Base-by-base conservation (phyloP, 2,113 vertebrate species). In the Acanthisitta chloris region DNA sequence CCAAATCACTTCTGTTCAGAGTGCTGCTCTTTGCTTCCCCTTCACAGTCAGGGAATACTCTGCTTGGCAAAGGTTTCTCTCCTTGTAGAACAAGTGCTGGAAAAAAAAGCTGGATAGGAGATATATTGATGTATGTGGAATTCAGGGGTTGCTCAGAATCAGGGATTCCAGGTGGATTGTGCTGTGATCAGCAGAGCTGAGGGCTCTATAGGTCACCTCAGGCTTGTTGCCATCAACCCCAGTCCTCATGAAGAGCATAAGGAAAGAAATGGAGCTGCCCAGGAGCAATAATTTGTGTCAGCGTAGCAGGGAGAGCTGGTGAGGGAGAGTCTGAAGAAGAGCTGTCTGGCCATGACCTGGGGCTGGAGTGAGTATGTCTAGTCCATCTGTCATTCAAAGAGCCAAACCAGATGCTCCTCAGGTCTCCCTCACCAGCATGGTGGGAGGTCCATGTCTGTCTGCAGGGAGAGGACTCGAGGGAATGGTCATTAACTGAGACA, bases 71-170 rank as follows among this genome's bases (percentile, higher is more conserved):
- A 79, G 49, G 17, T 21, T 23, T 29, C 18, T n/a, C 34, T 69
- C 65, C 43, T 51, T 49, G 25, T 34, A 67, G 28, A 34, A 65
- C 14, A 43, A 25, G 12, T 18, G 5, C 65, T 77, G 49, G 52
- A 34, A 91, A 91, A 91, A 91, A 90, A 45, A 8, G 7, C 71
- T 86, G 81, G 74, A 40, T 79, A 64, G 20, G 17, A 83, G 34
- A 38, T 62, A 29, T 14, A 80, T 12, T 17, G n/a, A n/a, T n/a
- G n/a, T n/a, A n/a, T 80, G 17, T 88, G 66, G 31, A 70, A 77
- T 77, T 45, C 61, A 82, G 33, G 62, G 59, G 65, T 20, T 61
- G 6, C 29, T 11, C 23, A 72, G 23, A 80, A 65, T 48, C 20
- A 42, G 42, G 7, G 10, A 70, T 85, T 95, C 46, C 45, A 62